Evolutionary conservation across 1,140 invertebrate species (phyloP).

Genomic region (Cyrtorhinus lividipennis): DNA sequence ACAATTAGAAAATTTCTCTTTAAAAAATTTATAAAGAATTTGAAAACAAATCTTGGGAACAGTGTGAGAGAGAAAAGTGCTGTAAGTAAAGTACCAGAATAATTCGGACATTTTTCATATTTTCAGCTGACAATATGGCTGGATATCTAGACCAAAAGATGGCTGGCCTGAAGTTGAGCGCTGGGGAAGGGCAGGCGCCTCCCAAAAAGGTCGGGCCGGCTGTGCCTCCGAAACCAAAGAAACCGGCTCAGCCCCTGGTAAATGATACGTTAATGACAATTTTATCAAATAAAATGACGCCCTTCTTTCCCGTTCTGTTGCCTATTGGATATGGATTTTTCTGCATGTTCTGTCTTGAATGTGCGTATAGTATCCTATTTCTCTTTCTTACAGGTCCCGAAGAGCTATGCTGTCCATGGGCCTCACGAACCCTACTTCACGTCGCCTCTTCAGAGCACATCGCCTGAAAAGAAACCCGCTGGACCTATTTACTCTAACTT

Average conservation of each 20-base stretch:
- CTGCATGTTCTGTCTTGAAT: no score
- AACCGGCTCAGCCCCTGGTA: constrained; percentile 48
- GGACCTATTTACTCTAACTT: constrained; percentile 34
- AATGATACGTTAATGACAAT: constrained; percentile 28
- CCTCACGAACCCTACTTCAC: constrained; percentile 37
- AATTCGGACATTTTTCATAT: no score
- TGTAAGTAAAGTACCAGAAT: no score
- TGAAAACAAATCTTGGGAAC: no score
- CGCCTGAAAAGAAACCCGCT: constrained; percentile 28
- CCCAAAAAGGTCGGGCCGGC: constrained; percentile 56
- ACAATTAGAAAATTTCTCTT: no score
- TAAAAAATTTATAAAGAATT: no score
- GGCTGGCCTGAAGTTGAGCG: constrained; percentile 32
- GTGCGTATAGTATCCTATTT: no score
- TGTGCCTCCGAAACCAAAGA: constrained; percentile 64
- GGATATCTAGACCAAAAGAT: constrained; percentile 35
- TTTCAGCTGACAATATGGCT: constrained; percentile 19
- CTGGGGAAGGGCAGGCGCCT: constrained; percentile 25
- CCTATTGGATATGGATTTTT: no score
- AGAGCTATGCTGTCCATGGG: constrained; percentile 37
- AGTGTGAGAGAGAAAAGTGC: no score
- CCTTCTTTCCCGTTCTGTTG: no score
- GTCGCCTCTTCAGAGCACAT: constrained; percentile 34
- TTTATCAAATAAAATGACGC: no score
- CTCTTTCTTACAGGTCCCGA: constrained; percentile 36